These are phyloP conservation scores for Lasius platythorax DNA, from an alignment of 2,888 invertebrate genomes.

Conservation along the genomic window DNA sequence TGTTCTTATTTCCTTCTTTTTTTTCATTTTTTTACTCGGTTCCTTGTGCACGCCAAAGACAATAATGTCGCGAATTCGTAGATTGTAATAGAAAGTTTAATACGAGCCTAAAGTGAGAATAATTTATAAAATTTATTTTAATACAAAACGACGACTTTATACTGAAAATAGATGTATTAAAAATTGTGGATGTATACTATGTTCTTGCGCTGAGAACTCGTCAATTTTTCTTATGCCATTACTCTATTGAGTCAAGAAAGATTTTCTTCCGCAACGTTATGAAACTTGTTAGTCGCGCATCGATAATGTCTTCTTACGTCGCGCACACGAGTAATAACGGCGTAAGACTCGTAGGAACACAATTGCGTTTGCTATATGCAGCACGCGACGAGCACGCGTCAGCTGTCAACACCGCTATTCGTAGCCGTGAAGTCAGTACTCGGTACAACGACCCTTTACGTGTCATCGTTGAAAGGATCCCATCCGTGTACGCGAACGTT, in stretches of 20 bases:
- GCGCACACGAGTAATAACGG: constrained; percentile 8
- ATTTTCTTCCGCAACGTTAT: not conserved
- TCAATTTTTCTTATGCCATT: not conserved
- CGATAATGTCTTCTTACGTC: constrained; percentile 12
- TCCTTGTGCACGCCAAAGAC: not conserved
- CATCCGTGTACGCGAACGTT: constrained; percentile 29
- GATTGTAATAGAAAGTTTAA: not conserved
- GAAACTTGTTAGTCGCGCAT: constrained; percentile 28
- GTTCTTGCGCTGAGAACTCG: not conserved
- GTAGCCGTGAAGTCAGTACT: constrained; percentile 58
- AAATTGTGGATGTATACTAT: not conserved
- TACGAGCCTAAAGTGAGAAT: not conserved
- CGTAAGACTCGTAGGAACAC: constrained; percentile 34
- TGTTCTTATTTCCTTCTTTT: constrained; percentile 21
- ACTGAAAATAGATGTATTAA: not conserved
- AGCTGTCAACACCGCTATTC: constrained; percentile 71
- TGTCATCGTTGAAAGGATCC: constrained; percentile 54
- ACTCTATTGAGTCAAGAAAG: not conserved
- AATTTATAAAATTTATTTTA: not conserved
- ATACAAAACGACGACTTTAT: not conserved
- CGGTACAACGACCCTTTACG: constrained; percentile 55
- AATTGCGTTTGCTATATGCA: constrained; percentile 51
- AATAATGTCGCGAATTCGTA: not conserved
- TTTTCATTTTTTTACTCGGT: not conserved
- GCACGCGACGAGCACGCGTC: constrained; percentile 69